These are phyloP conservation scores for Acanthornis magna DNA, from an alignment of 2,797 vertebrate species.

Conservation along the genomic window DNA sequence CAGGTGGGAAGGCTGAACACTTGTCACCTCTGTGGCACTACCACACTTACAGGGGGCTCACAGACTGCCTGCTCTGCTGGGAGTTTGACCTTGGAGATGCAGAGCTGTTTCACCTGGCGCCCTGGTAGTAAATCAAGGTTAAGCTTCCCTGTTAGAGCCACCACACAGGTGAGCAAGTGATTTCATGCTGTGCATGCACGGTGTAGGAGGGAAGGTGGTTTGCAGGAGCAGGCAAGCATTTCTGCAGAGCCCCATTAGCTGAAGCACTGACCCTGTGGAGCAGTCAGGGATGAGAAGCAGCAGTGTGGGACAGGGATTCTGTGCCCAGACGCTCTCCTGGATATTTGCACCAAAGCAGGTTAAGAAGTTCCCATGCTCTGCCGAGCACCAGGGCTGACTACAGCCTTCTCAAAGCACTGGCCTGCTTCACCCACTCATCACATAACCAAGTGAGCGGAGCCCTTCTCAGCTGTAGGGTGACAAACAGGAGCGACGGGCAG, in stretches of 20 bases:
- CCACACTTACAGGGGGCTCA: not conserved
- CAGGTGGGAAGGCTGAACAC: not conserved
- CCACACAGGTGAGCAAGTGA: rapidly evolving
- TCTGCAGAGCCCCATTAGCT: not conserved
- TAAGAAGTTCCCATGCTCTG: not conserved
- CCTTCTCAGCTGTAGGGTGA: not conserved
- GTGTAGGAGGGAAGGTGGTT: not conserved
- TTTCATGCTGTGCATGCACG: not conserved
- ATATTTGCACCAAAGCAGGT: not conserved
- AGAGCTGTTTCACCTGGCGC: not conserved
- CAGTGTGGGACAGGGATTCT: not conserved
- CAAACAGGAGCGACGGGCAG: not conserved
- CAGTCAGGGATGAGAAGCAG: not conserved
- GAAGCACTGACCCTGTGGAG: not conserved
- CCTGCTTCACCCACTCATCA: not conserved
- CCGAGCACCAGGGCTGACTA: not conserved
- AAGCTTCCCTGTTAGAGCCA: not conserved
- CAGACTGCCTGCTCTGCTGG: not conserved
- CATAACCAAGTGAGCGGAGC: not conserved
- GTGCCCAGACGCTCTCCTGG: not conserved
- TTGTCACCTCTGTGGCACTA: not conserved
- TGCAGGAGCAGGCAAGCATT: not conserved
- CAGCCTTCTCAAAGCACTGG: not conserved
- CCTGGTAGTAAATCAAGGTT: not conserved
- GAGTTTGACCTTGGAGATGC: not conserved